Conservation (phyloP, 2,888 invertebrate genomes). For the Empis stercorea region DNA sequence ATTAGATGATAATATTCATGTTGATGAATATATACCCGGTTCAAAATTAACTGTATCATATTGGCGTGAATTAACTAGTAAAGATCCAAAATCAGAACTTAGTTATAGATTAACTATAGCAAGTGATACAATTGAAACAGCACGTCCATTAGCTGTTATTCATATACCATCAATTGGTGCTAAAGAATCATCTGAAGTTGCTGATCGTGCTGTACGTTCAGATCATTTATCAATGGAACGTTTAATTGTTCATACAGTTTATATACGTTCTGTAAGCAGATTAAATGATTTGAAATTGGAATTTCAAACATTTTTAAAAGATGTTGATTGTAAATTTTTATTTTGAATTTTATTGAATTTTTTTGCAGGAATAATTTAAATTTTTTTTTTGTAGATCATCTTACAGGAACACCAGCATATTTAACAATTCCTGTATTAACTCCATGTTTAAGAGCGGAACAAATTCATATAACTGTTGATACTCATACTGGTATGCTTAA, state of each 20-base stretch:
- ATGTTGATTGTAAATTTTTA: slow-evolving; percentile 51
- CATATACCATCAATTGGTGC: slow-evolving; percentile 45
- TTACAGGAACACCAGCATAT: slow-evolving; percentile 87
- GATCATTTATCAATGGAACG: slow-evolving; percentile 93
- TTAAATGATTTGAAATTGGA: slow-evolving; percentile 65
- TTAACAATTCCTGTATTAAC: slow-evolving; percentile 78
- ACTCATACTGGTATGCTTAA: slow-evolving; percentile 87
- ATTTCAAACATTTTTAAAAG: slow-evolving; percentile 42
- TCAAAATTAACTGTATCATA: slow-evolving; percentile 84
- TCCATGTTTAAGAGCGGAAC: slow-evolving; percentile 84
- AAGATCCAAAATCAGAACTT: slow-evolving; percentile 69
- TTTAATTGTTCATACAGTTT: slow-evolving; percentile 86
- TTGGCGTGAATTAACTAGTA: slow-evolving; percentile 52
- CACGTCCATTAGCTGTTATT: slow-evolving; percentile 57
- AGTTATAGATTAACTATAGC: slow-evolving; percentile 82
- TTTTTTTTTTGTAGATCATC: slow-evolving; percentile 47
- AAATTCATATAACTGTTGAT: slow-evolving; percentile 83
- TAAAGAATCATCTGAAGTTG: slow-evolving; percentile 45
- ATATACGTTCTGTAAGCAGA: slow-evolving; percentile 76
- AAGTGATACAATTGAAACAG: slow-evolving; percentile 69
- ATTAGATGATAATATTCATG: slow-evolving; percentile 74
- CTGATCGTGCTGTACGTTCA: slow-evolving; percentile 67
- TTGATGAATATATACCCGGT: slow-evolving; percentile 84
- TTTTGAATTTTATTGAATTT: slow-evolving; percentile 1
- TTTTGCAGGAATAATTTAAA: slow-evolving; percentile 5